Conservation (phyloP, 2,113 vertebrate genomes). For the Noctilio leporinus region DNA sequence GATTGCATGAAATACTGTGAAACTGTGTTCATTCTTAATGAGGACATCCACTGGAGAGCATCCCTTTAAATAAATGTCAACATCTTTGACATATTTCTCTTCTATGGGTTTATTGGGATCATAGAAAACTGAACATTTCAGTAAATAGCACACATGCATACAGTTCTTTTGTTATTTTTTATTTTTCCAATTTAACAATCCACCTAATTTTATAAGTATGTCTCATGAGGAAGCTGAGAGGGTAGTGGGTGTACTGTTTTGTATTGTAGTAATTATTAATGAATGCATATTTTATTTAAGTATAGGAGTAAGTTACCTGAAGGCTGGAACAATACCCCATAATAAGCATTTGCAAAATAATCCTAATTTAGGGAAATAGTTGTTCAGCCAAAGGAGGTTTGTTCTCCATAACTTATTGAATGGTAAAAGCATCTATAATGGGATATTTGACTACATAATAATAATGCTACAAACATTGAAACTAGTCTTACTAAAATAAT, state of each 20-base stretch:
- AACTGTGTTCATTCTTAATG: not conserved
- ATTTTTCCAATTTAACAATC: not conserved
- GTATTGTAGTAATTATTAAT: not conserved
- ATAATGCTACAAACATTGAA: not conserved
- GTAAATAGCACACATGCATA: not conserved
- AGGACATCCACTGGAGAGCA: not conserved
- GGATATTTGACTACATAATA: not conserved
- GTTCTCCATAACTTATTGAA: not conserved
- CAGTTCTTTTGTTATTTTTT: not conserved
- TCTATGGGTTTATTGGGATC: not conserved
- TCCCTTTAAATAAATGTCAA: not conserved
- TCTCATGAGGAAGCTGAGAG: not conserved
- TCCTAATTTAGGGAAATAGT: not conserved
- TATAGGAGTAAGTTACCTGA: not conserved
- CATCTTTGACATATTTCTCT: not conserved
- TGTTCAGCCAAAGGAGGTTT: not conserved
- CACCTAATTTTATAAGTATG: not conserved
- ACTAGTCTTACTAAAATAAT: not conserved
- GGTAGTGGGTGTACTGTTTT: not conserved
- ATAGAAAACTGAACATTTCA: not conserved
- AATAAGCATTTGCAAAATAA: not conserved
- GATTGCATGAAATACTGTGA: not conserved
- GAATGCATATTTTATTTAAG: not conserved
- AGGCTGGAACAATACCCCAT: not conserved
- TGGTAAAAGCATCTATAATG: not conserved